phyloP scores from a whole-genome alignment of 2,888 invertebrate species.

The Antheraea yamamai region DNA sequence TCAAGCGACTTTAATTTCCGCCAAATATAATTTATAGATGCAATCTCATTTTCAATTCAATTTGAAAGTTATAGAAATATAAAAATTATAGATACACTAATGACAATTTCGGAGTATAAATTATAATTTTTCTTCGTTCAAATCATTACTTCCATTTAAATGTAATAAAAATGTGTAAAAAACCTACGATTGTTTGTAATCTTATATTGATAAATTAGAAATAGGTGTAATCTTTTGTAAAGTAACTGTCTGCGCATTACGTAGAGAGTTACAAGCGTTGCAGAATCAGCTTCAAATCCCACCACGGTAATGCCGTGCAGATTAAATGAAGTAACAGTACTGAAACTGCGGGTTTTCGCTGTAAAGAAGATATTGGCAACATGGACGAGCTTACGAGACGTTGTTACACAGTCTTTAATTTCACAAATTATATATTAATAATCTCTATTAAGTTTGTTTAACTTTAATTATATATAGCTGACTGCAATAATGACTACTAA shows the following conservation, averaged over 20 bases:
- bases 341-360: neutral
- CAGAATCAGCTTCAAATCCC: neutral
- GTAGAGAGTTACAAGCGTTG: neutral
- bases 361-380: neutral
- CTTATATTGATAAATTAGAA: neutral
- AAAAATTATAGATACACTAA: constrained; percentile 30
- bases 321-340: neutral
- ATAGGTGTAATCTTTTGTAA: neutral
- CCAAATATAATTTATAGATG: constrained; percentile 71
- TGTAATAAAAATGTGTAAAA: neutral
- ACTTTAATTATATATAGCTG: no score
- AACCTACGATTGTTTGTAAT: neutral
- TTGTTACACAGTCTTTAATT: neutral
- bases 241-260: neutral
- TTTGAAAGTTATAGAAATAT: constrained; percentile 43
- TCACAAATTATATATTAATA: neutral
- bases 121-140: neutral
- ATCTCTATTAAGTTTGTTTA: neutral
- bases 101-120: neutral
- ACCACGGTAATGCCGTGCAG: neutral
- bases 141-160: neutral
- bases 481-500: neutral
- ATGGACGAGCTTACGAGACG: neutral
- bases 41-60: constrained; percentile 70
- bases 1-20: constrained; percentile 73